These are phyloP conservation scores for Coregonus suidteri DNA, from an alignment of 2,797 vertebrate species.

Conservation along the genomic window DNA sequence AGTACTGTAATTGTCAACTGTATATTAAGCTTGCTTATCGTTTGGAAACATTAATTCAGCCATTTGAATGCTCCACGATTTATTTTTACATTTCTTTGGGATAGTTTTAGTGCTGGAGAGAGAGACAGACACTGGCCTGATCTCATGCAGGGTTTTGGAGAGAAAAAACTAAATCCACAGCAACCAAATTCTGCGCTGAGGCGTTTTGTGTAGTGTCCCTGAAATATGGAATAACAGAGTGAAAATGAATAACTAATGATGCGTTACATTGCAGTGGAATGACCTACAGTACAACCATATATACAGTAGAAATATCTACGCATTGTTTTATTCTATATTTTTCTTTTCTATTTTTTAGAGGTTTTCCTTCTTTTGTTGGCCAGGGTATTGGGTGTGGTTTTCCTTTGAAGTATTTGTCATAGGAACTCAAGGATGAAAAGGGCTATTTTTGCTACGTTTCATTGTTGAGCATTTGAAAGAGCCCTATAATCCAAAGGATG, in stretches of 20 bases:
- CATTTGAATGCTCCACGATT: constrained; percentile 64
- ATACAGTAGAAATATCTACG: neutral
- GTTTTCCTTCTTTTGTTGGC: neutral
- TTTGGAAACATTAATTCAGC: constrained; percentile 78
- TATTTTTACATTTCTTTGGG: constrained; percentile 34
- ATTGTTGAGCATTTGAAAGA: constrained; percentile 31
- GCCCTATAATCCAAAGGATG: constrained; percentile 53
- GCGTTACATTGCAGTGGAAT: constrained; percentile 4
- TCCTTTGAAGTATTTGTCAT: constrained; percentile 11
- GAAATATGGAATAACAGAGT: constrained; percentile 23
- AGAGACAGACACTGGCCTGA: constrained; percentile 18
- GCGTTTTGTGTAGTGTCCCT: constrained; percentile 39
- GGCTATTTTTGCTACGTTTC: constrained; percentile 2
- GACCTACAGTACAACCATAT: neutral
- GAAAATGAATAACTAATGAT: neutral
- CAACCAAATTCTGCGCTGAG: constrained; percentile 37
- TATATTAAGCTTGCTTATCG: constrained; percentile 81
- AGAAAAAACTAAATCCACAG: constrained; percentile 51
- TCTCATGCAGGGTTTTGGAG: constrained; percentile 45
- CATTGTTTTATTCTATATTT: neutral
- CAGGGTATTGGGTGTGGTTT: constrained; percentile 11
- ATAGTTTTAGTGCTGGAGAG: constrained; percentile 29
- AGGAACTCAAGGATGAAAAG: constrained; percentile 7
- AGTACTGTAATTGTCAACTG: constrained; percentile 81
- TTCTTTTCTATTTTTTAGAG: neutral